Conservation (phyloP, 2,888 invertebrate species). For the Fissipunctia ypsillon region DNA sequence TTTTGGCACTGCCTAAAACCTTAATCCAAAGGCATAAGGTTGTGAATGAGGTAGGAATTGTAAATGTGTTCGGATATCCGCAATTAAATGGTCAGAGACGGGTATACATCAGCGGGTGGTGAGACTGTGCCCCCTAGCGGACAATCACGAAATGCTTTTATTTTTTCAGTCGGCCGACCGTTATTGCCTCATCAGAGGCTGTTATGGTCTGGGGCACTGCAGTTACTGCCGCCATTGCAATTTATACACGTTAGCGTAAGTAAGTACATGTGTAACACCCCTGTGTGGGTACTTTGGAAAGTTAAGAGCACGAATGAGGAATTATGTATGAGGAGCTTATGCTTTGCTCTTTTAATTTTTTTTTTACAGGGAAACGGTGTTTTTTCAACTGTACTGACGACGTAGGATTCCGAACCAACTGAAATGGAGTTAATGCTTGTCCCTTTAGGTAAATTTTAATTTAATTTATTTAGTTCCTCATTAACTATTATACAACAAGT, state of each 20-base stretch:
- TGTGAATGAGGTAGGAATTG: constrained; percentile 46
- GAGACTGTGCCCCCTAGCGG: constrained; percentile 70
- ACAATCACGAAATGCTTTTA: constrained; percentile 89
- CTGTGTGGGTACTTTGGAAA: constrained; percentile 26
- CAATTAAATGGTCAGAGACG: constrained; percentile 75
- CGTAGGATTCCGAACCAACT: background rate
- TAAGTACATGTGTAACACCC: constrained; percentile 57
- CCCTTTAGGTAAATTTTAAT: too few species aligned
- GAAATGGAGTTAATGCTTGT: background rate
- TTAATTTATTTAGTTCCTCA: background rate
- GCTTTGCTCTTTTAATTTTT: constrained; percentile 14
- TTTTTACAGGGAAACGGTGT: background rate
- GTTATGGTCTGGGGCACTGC: constrained; percentile 76
- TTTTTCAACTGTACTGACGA: constrained; percentile 3
- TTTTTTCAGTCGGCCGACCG: constrained; percentile 81
- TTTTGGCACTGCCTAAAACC: constrained; percentile 20
- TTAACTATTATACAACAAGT: background rate
- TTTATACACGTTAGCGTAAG: constrained; percentile 63
- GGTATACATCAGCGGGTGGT: constrained; percentile 72
- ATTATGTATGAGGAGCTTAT: constrained; percentile 36
- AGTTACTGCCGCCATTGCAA: constrained; percentile 70
- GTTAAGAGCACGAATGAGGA: constrained; percentile 35
- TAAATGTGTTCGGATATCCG: constrained; percentile 69
- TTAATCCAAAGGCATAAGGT: constrained; percentile 54
- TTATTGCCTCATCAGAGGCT: constrained; percentile 86